A percentile compares a stretch with the other conserved stretches of the same genome.
Evolutionary conservation across 2,888 invertebrate genomes (phyloP).

Genomic region (Stenotaenia linearis): DNA sequence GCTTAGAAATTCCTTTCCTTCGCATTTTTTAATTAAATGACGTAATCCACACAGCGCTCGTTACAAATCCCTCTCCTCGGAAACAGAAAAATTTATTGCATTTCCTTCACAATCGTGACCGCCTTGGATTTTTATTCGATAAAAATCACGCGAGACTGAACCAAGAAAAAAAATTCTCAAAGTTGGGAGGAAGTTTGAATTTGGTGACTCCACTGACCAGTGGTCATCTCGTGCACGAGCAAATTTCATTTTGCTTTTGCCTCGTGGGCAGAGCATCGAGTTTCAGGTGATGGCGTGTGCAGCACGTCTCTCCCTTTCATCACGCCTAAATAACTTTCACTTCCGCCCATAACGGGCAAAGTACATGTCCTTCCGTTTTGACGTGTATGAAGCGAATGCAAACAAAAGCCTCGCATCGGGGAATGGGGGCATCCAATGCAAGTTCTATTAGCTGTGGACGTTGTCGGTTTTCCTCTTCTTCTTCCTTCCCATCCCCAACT

Average conservation of each 20-base stretch:
- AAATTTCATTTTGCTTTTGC: conserved; percentile 13
- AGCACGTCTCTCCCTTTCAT: conserved; percentile 3
- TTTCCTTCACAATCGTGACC: too few relatives aligned
- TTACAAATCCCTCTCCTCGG: background rate
- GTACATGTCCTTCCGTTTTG: conserved; percentile 12
- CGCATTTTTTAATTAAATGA: background rate
- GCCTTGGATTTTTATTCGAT: background rate
- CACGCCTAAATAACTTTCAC: conserved; percentile 17
- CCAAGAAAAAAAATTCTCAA: background rate
- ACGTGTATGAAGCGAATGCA: conserved; percentile 2
- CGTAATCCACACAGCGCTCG: background rate
- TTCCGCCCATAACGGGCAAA: conserved; percentile 20
- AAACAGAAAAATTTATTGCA: too few relatives aligned
- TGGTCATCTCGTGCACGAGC: background rate
- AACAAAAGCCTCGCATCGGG: background rate
- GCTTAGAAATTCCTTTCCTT: background rate
- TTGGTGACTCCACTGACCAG: background rate
- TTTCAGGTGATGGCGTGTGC: background rate
- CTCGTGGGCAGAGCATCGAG: background rate
- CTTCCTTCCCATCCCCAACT: background rate
- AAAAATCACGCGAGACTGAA: background rate
- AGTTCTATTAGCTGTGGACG: background rate
- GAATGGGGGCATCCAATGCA: background rate
- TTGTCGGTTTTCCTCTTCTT: background rate
- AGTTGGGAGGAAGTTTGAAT: background rate